Percentiles rank a stretch among this genome's conserved stretches.
Conservation (phyloP, 1,140 invertebrate genomes). For the Heliconius congener region DNA sequence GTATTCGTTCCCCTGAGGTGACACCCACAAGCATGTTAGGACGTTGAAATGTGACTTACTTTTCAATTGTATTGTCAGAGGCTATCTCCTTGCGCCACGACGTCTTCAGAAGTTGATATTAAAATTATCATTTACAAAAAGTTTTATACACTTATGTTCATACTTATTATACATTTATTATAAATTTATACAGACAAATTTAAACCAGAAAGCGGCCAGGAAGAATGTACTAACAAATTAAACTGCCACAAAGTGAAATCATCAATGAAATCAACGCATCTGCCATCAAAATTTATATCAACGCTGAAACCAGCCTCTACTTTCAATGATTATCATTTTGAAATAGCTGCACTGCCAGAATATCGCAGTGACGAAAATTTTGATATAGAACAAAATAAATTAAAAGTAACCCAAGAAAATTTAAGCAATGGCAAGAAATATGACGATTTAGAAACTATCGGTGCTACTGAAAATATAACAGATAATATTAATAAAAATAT, state of each 20-base stretch:
- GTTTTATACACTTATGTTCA: too few relatives aligned
- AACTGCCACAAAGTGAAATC: background rate
- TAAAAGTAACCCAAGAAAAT: background rate
- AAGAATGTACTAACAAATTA: slow-evolving; percentile 18
- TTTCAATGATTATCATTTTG: slow-evolving; percentile 64
- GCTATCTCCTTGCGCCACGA: too few relatives aligned
- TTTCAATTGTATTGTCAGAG: too few relatives aligned
- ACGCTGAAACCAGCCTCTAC: slow-evolving; percentile 52
- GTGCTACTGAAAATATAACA: background rate
- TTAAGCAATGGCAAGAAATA: background rate
- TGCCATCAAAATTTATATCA: slow-evolving; percentile 45
- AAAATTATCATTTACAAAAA: too few relatives aligned
- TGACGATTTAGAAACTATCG: background rate
- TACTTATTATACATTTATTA: too few relatives aligned
- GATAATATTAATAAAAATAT: background rate
- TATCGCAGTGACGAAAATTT: background rate
- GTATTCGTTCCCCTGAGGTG: too few relatives aligned
- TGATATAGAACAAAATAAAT: background rate
- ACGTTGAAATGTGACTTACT: too few relatives aligned
- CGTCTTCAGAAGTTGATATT: too few relatives aligned
- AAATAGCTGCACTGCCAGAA: slow-evolving; percentile 50
- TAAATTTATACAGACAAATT: background rate
- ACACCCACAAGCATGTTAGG: too few relatives aligned
- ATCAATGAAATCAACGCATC: background rate
- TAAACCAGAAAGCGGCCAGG: background rate